Evolutionary conservation across 2,888 invertebrate genomes (phyloP).

Genomic region (Tortrix viridana): DNA sequence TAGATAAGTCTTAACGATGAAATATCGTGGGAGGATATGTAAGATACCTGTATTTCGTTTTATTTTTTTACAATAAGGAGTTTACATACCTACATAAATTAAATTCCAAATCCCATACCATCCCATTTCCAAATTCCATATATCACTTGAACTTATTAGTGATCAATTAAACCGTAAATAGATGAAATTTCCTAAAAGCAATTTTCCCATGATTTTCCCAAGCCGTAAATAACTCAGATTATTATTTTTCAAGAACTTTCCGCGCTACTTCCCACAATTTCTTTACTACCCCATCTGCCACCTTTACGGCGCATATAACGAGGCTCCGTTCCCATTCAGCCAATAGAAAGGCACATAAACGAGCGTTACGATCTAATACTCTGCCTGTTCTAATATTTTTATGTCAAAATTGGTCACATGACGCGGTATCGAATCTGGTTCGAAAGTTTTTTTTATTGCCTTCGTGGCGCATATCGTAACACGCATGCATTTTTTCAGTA

Average conservation of each 20-base stretch:
- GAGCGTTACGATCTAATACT: constrained; percentile 31
- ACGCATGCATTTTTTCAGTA: no score
- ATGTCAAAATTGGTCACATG: constrained; percentile 26
- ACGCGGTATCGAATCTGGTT: constrained; percentile 1
- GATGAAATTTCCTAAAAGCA: constrained; percentile 2
- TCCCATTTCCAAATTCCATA: no score
- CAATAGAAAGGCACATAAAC: constrained; percentile 34
- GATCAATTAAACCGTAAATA: neutral
- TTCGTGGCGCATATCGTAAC: no score
- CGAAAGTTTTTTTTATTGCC: no score
- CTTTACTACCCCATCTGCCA: constrained; percentile 37
- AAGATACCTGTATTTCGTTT: no score
- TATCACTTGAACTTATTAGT: no score
- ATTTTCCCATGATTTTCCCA: constrained; percentile 2
- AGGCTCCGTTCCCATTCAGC: constrained; percentile 23
- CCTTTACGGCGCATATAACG: constrained; percentile 30
- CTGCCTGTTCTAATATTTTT: constrained; percentile 31
- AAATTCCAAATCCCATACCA: no score
- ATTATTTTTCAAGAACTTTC: constrained; percentile 16
- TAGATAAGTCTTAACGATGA: no score
- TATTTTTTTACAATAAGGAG: no score
- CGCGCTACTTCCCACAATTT: constrained; percentile 22
- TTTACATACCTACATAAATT: no score
- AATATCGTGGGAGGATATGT: no score
- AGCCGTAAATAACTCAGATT: constrained; percentile 9